These are phyloP conservation scores for Ceratosolen solmsi DNA, from an alignment of 1,140 invertebrate species.

Conservation along the genomic window DNA sequence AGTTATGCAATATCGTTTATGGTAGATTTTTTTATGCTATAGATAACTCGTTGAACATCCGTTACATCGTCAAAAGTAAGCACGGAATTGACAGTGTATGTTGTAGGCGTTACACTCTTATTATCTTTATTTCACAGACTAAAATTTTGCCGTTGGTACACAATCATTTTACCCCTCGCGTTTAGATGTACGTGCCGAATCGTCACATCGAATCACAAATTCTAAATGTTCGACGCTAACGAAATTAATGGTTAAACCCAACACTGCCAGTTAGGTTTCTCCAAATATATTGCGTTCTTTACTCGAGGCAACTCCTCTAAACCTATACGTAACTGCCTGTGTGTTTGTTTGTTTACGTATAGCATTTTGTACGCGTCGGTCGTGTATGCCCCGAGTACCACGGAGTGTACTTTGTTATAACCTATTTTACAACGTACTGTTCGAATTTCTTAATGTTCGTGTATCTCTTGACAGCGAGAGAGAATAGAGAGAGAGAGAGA, in stretches of 20 bases:
- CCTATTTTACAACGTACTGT: too few relatives aligned
- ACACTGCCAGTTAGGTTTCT: background rate
- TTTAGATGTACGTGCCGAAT: background rate
- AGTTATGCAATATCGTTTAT: background rate
- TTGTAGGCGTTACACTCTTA: background rate
- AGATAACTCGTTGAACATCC: background rate
- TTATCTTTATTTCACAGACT: background rate
- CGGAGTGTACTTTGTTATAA: background rate
- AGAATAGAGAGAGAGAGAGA: too few relatives aligned
- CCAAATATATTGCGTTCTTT: background rate
- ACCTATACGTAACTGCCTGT: background rate
- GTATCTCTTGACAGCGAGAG: too few relatives aligned
- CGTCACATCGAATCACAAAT: background rate
- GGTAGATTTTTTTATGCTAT: background rate
- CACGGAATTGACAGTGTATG: too few relatives aligned
- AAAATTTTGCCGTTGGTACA: background rate
- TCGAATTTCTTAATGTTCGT: too few relatives aligned
- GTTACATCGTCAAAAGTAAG: conserved; percentile 6
- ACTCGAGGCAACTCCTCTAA: background rate
- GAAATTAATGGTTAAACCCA: background rate
- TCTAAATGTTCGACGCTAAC: background rate
- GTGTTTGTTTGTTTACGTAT: background rate
- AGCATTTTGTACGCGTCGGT: background rate
- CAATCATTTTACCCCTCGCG: too few relatives aligned
- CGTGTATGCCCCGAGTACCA: background rate